phyloP scores from a whole-genome alignment of 1,140 invertebrate species.

The Maniola jurtina region DNA sequence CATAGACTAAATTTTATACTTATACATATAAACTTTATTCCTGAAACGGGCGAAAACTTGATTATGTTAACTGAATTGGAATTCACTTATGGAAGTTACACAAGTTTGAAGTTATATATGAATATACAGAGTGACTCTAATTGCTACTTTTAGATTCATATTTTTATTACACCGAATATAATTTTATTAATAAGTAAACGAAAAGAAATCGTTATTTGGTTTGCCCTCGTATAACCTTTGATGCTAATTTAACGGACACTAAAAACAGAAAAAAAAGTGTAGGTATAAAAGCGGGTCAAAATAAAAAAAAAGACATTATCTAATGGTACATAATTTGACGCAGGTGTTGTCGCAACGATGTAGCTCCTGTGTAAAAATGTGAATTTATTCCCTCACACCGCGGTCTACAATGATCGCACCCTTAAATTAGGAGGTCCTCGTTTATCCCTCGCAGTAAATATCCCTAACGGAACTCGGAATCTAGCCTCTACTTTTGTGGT shows the following conservation, averaged over 20 bases:
- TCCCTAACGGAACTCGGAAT: slow-evolving; percentile 14
- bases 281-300: not conserved
- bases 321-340: slow-evolving; percentile 53
- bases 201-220: not conserved
- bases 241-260: not conserved
- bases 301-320: slow-evolving; percentile 39
- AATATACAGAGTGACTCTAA: no score
- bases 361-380: slow-evolving; percentile 60
- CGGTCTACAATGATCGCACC: slow-evolving; percentile 66
- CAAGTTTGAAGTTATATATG: no score
- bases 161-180: not conserved
- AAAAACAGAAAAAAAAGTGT: not conserved
- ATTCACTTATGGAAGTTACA: no score
- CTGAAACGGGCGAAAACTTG: no score
- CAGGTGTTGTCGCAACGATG: slow-evolving; percentile 55
- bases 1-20: no score
- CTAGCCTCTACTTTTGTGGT: slow-evolving; percentile 1
- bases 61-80: no score
- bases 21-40: no score
- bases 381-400: slow-evolving; percentile 65
- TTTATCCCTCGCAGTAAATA: slow-evolving; percentile 64
- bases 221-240: not conserved
- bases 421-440: slow-evolving; percentile 69
- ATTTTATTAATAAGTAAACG: not conserved
- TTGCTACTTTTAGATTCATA: no score